Evolutionary conservation across 2,888 invertebrate genomes (phyloP).

Genomic region (Tenodera sinensis): DNA sequence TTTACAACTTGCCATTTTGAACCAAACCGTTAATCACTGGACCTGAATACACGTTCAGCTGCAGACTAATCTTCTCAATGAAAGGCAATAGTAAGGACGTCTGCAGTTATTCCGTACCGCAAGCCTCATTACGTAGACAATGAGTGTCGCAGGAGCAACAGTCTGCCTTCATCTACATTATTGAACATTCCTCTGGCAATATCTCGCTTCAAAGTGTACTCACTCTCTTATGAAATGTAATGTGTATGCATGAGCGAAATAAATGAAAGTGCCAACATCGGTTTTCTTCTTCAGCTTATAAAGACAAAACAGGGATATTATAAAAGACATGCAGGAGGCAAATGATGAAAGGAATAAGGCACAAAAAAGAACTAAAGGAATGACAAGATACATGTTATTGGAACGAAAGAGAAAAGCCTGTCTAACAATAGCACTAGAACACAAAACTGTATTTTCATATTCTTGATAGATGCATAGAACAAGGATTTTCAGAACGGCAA

Average conservation of each 20-base stretch:
- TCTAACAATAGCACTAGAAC: too few species aligned
- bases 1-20: not conserved
- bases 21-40: not conserved
- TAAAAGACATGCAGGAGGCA: too few species aligned
- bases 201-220: not conserved
- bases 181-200: not conserved
- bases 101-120: not conserved
- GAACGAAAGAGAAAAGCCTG: too few species aligned
- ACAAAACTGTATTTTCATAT: too few species aligned
- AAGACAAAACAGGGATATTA: too few species aligned
- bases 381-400: too few species aligned
- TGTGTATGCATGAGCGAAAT: not conserved
- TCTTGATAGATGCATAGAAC: too few species aligned
- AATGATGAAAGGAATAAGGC: too few species aligned
- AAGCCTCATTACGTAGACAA: not conserved
- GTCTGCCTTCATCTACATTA: not conserved
- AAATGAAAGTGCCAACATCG: not conserved
- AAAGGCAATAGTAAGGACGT: not conserved
- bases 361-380: too few species aligned
- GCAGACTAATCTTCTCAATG: too few species aligned
- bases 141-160: not conserved
- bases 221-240: not conserved
- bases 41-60: not conserved
- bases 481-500: too few species aligned
- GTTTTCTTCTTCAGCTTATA: too few species aligned